Evolutionary conservation across 1,140 invertebrate species (phyloP).

Genomic region (Drosophila varians): DNA sequence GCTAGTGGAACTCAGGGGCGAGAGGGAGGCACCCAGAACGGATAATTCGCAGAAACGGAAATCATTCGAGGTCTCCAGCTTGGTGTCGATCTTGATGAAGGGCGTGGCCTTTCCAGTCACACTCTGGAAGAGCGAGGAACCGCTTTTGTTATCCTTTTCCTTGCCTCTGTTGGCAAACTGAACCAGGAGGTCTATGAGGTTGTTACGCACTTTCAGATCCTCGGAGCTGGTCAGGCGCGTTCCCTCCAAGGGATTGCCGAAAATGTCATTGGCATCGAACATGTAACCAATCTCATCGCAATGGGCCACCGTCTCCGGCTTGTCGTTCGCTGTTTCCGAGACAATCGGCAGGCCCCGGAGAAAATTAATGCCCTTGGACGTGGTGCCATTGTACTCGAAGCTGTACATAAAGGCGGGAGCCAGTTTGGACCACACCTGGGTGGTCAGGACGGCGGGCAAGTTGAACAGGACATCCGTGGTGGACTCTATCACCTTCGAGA

Average conservation of each 20-base stretch:
- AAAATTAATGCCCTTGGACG: slow-evolving; percentile 86
- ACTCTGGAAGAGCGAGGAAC: slow-evolving; percentile 77
- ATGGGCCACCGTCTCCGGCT: slow-evolving; percentile 84
- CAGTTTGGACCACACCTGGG: slow-evolving; percentile 86
- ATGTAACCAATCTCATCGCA: slow-evolving; percentile 89
- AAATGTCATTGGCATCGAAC: slow-evolving; percentile 86
- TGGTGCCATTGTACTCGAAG: slow-evolving; percentile 88
- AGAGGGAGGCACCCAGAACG: slow-evolving; percentile 85
- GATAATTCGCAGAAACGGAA: slow-evolving; percentile 87
- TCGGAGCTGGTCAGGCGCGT: slow-evolving; percentile 82
- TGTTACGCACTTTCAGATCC: slow-evolving; percentile 86
- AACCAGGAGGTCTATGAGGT: slow-evolving; percentile 87
- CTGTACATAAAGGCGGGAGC: slow-evolving; percentile 88
- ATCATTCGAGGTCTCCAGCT: slow-evolving; percentile 84
- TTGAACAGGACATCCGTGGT: slow-evolving; percentile 89
- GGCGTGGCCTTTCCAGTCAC: slow-evolving; percentile 84
- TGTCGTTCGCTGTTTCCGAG: slow-evolving; percentile 68
- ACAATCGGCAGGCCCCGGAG: slow-evolving; percentile 87
- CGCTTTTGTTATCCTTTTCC: slow-evolving; percentile 41
- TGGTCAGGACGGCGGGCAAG: slow-evolving; percentile 88
- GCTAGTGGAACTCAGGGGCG: slow-evolving; percentile 84
- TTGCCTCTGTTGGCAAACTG: slow-evolving; percentile 85
- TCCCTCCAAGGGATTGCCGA: slow-evolving; percentile 84
- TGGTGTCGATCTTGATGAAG: slow-evolving; percentile 85
- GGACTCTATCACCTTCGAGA: slow-evolving; percentile 83